A percentile compares a stretch with the other conserved stretches of the same genome.
Evolutionary conservation across 2,113 vertebrate genomes (phyloP).

Genomic region (Lagopus muta): DNA sequence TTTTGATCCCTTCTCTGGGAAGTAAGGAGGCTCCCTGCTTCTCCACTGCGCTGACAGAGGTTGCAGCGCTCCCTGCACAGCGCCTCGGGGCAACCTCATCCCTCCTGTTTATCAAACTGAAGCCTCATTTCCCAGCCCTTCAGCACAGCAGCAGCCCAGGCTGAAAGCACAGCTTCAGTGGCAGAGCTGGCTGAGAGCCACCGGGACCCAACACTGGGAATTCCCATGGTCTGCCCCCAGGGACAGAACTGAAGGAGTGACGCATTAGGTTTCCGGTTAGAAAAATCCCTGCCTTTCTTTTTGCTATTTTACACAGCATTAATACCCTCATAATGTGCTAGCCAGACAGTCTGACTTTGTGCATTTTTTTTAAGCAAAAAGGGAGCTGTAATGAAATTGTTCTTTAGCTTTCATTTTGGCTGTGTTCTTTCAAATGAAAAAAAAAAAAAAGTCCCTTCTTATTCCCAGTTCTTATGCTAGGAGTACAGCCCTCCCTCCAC

Average conservation of each 20-base stretch:
- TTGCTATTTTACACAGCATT: not conserved
- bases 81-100: not conserved
- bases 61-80: not conserved
- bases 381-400: not conserved
- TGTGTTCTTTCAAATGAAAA: not conserved
- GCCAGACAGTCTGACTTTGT: not conserved
- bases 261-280: constrained; percentile 20
- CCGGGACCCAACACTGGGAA: constrained; percentile 25
- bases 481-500: not conserved
- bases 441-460: not conserved
- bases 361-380: not conserved
- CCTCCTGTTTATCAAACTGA: not conserved
- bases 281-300: not conserved
- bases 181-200: constrained; percentile 39
- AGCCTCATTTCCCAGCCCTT: not conserved
- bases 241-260: constrained; percentile 29
- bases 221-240: constrained; percentile 34
- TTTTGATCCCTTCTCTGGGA: not conserved
- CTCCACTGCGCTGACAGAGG: not conserved
- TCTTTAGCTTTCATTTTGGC: not conserved
- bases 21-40: not conserved
- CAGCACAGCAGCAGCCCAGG: constrained; percentile 9
- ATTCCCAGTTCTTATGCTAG: not conserved
- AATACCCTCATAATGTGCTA: not conserved
- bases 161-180: not conserved